Percentiles rank a stretch among this genome's conserved stretches.
phyloP scores from a whole-genome alignment of 2,113 vertebrate species.

The Nestor notabilis region DNA sequence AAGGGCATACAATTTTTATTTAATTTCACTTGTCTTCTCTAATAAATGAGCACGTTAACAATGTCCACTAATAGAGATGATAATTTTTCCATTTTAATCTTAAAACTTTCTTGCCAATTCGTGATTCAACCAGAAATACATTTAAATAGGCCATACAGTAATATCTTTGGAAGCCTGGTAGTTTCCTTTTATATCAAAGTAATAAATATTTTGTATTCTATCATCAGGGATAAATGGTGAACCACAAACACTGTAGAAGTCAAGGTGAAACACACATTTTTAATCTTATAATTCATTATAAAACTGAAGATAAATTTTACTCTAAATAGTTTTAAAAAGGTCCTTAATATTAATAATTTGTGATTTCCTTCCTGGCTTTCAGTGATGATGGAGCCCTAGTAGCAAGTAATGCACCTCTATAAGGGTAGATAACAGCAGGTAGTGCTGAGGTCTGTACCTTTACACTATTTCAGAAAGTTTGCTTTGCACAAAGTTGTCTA shows the following conservation, averaged over 20 bases:
- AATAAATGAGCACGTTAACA: constrained; percentile 43
- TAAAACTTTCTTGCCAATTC: constrained; percentile 15
- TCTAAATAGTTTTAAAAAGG: neutral
- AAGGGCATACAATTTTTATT: constrained; percentile 67
- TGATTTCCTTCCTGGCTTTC: neutral
- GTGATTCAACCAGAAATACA: neutral
- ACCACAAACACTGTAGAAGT: neutral
- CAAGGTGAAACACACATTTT: neutral
- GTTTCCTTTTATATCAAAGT: neutral
- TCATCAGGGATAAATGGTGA: neutral
- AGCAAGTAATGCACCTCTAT: neutral
- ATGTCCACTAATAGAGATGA: constrained; percentile 40
- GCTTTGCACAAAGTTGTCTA: neutral
- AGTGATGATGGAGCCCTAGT: neutral
- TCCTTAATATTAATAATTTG: neutral
- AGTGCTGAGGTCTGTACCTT: neutral
- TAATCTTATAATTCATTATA: neutral
- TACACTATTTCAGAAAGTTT: neutral
- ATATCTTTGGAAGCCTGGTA: neutral
- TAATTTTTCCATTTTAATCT: constrained; percentile 58
- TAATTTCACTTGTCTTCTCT: constrained; percentile 60
- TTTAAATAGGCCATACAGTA: neutral
- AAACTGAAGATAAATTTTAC: neutral
- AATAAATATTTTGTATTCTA: neutral
- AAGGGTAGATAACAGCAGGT: neutral